Evolutionary conservation across 92 coral and sea anemone species (phyloP).

Genomic region (Phymanthus crucifer): DNA sequence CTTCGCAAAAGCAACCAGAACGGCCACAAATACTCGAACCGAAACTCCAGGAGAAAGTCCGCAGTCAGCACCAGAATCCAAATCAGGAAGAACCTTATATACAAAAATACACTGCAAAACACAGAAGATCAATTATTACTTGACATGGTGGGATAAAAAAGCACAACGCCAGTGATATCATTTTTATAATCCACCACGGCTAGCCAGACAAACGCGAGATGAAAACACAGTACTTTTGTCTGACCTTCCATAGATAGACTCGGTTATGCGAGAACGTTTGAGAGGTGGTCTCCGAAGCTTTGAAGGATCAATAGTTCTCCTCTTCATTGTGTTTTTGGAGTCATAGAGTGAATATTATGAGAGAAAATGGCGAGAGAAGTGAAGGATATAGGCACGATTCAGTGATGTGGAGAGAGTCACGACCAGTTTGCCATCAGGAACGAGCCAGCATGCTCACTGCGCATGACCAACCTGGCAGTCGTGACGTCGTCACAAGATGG

Average conservation of each 20-base stretch:
- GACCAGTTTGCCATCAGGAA: constrained; percentile 34
- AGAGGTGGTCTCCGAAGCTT: constrained; percentile 96
- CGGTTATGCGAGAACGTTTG: constrained; percentile 98
- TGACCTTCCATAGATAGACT: constrained; percentile 99
- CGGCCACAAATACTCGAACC: constrained; percentile 99
- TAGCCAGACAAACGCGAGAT: background rate
- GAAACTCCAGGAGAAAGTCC: constrained; percentile 98
- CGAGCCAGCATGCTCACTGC: constrained; percentile 16
- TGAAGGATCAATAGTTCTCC: constrained; percentile 98
- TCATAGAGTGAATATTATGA: constrained; percentile 49
- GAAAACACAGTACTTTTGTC: constrained; percentile 18
- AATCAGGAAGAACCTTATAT: constrained; percentile 94
- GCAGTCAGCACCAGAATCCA: constrained; percentile 98
- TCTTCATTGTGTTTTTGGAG: constrained; percentile 68
- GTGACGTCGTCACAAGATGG: constrained; percentile 60
- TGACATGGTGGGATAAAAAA: constrained; percentile 31
- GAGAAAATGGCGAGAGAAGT: constrained; percentile 16
- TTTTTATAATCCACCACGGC: background rate
- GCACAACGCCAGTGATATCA: constrained; percentile 14
- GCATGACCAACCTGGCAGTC: constrained; percentile 19
- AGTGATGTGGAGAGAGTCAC: constrained; percentile 27
- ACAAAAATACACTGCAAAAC: constrained; percentile 86
- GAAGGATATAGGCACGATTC: constrained; percentile 11
- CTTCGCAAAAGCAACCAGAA: constrained; percentile 98
- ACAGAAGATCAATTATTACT: constrained; percentile 41